Evolutionary conservation across 1,140 invertebrate genomes (phyloP).

Genomic region (Drosophila arizonae): DNA sequence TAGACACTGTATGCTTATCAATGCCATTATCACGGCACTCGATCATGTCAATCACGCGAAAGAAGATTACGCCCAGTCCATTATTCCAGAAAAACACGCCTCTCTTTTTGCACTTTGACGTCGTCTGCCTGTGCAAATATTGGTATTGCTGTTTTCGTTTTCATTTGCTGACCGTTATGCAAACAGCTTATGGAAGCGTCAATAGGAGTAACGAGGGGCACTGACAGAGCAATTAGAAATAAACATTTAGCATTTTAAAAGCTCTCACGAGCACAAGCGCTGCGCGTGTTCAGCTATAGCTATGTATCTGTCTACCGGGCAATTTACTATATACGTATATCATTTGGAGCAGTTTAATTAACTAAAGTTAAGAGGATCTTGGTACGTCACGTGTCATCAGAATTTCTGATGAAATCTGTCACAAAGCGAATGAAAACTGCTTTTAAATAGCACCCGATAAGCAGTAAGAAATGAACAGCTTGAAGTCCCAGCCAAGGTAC

Average conservation of each 20-base stretch:
- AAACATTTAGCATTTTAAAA: constrained; percentile 4
- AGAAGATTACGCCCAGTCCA: constrained; percentile 17
- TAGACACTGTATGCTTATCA: constrained; percentile 39
- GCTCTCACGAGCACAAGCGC: not conserved
- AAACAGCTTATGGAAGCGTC: constrained; percentile 34
- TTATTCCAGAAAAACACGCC: constrained; percentile 7
- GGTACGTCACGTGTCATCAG: not conserved
- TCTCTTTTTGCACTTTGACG: constrained; percentile 24
- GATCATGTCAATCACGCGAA: constrained; percentile 60
- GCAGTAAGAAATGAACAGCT: not conserved
- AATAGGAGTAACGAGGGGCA: constrained; percentile 15
- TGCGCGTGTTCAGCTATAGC: too few species aligned
- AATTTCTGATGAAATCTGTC: constrained; percentile 15
- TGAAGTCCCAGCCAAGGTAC: not conserved
- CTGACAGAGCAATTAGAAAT: not conserved
- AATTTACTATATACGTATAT: not conserved
- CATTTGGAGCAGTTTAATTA: not conserved
- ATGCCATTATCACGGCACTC: constrained; percentile 46
- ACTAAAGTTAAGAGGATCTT: too few species aligned
- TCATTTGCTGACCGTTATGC: constrained; percentile 40
- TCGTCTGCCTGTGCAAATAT: constrained; percentile 19
- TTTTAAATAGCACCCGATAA: not conserved
- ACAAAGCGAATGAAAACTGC: not conserved
- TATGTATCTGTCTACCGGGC: not conserved
- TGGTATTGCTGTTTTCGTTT: constrained; percentile 26